Evolutionary conservation across 2,797 vertebrate genomes (phyloP).

Genomic region (Aphelocoma californica): DNA sequence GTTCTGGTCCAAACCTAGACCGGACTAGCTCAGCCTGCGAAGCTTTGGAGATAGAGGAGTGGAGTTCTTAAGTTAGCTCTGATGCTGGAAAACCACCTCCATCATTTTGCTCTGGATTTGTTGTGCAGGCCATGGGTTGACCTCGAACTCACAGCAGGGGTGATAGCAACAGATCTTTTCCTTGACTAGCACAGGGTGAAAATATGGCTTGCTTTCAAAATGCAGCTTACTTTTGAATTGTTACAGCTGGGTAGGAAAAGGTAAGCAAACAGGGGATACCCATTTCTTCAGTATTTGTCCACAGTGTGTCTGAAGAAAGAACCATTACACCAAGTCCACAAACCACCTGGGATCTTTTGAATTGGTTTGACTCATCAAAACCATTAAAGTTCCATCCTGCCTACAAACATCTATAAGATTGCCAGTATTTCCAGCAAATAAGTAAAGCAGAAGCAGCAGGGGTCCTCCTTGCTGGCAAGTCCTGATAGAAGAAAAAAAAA

Average conservation of each 20-base stretch:
- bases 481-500: background rate
- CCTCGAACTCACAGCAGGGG: background rate
- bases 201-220: background rate
- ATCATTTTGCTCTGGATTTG: background rate
- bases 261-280: background rate
- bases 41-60: background rate
- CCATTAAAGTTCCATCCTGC: background rate
- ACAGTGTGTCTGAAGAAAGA: background rate
- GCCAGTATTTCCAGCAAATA: background rate
- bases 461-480: background rate
- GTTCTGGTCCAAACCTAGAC: background rate
- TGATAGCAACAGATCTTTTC: background rate
- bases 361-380: background rate
- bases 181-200: background rate
- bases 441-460: background rate
- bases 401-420: background rate
- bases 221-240: background rate
- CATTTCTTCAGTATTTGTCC: background rate
- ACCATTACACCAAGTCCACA: background rate
- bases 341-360: background rate
- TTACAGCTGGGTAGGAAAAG: background rate
- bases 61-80: background rate
- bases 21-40: background rate
- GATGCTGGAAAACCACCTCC: background rate
- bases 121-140: background rate